These are phyloP conservation scores for Corvus hawaiiensis DNA, from an alignment of 2,113 vertebrate genomes.

Conservation along the genomic window DNA sequence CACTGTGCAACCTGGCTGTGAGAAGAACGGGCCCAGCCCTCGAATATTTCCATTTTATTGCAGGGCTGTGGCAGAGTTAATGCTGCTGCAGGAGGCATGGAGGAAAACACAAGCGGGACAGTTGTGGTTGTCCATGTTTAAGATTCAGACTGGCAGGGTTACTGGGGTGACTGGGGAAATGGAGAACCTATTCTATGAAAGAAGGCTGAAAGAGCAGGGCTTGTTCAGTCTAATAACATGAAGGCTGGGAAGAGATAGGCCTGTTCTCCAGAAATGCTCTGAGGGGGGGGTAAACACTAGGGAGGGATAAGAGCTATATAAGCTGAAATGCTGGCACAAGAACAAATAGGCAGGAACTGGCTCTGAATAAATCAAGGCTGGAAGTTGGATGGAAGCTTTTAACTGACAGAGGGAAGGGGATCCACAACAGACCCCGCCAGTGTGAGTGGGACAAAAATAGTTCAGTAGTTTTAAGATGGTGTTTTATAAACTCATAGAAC, in stretches of 20 bases:
- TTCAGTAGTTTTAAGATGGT: background rate
- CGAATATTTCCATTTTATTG: background rate
- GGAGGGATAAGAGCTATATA: conserved; percentile 65
- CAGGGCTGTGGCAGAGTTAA: background rate
- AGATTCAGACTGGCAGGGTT: conserved; percentile 36
- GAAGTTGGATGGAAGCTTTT: conserved; percentile 50
- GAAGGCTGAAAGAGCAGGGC: conserved; percentile 46
- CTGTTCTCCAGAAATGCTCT: conserved; percentile 48
- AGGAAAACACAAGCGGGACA: background rate
- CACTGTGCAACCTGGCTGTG: background rate
- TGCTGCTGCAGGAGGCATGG: background rate
- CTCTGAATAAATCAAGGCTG: conserved; percentile 57
- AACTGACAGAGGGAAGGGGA: background rate
- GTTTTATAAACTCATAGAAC: background rate
- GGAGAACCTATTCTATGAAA: conserved; percentile 38
- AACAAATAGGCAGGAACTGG: conserved; percentile 61
- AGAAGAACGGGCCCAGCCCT: background rate
- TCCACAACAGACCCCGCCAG: background rate
- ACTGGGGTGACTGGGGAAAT: conserved; percentile 41
- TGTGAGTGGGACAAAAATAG: background rate
- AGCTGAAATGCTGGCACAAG: conserved; percentile 64
- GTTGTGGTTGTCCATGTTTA: background rate
- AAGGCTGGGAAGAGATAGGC: conserved; percentile 59
- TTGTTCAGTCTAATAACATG: conserved; percentile 57
- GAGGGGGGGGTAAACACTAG: conserved; percentile 13